phyloP scores from a whole-genome alignment of 2,888 invertebrate species.

The Chironomus riparius region DNA sequence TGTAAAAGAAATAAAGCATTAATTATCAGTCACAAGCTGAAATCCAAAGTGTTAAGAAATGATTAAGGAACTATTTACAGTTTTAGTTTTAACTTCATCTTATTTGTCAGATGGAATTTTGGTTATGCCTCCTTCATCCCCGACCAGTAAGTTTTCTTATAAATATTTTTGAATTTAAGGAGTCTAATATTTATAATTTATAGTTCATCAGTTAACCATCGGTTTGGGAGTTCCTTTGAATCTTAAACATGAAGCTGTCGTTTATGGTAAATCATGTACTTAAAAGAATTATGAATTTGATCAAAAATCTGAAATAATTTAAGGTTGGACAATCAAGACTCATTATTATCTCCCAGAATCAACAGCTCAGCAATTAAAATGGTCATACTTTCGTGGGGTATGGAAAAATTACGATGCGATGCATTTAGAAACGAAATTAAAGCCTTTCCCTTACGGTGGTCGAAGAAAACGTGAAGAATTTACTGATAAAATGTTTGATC shows the following conservation, averaged over 20 bases:
- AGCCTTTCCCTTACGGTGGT: background rate
- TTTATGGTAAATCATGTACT: background rate
- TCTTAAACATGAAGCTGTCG: constrained; percentile 29
- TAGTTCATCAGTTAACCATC: constrained; percentile 20
- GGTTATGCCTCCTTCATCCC: background rate
- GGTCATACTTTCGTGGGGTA: background rate
- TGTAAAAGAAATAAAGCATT: too few species aligned
- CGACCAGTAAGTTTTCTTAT: background rate
- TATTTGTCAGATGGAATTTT: background rate
- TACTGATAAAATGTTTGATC: background rate
- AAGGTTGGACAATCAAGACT: constrained; percentile 28
- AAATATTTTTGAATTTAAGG: too few species aligned
- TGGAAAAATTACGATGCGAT: background rate
- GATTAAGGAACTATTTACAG: too few species aligned
- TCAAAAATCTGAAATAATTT: constrained; percentile 27
- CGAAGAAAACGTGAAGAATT: background rate
- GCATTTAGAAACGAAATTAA: background rate
- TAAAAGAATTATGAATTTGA: background rate
- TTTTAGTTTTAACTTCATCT: too few species aligned
- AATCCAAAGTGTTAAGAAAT: too few species aligned
- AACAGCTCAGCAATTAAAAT: background rate
- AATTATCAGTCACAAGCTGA: too few species aligned
- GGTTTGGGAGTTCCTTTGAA: constrained; percentile 30
- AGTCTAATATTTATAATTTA: too few species aligned
- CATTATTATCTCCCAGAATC: constrained; percentile 27